phyloP scores from a whole-genome alignment of 2,113 vertebrate genomes.

The Scomber scombrus region DNA sequence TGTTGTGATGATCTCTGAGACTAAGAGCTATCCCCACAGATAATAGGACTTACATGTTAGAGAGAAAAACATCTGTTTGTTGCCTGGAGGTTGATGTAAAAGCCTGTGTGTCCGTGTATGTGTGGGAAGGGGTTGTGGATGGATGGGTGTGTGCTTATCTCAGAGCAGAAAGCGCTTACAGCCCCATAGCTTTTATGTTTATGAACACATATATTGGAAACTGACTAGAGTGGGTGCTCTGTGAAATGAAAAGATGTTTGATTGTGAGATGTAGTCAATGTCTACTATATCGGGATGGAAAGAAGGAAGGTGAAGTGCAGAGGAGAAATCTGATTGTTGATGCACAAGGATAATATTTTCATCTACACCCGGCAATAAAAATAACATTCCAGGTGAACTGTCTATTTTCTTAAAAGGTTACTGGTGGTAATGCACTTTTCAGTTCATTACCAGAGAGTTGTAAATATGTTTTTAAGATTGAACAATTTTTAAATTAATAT shows the following conservation, averaged over 20 bases:
- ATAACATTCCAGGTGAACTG: background rate
- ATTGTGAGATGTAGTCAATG: slow-evolving; percentile 36
- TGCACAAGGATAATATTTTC: slow-evolving; percentile 25
- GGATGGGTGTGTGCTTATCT: slow-evolving; percentile 48
- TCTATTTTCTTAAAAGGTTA: background rate
- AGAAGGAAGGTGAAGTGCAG: background rate
- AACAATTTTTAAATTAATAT: background rate
- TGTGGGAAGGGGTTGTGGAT: slow-evolving; percentile 41
- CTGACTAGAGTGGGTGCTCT: slow-evolving; percentile 20
- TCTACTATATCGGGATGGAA: background rate
- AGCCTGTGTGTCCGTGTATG: slow-evolving; percentile 36
- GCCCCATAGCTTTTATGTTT: slow-evolving; percentile 43
- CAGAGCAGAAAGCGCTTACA: slow-evolving; percentile 11
- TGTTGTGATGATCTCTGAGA: slow-evolving; percentile 64
- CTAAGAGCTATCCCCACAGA: slow-evolving; percentile 39
- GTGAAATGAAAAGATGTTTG: slow-evolving; percentile 24
- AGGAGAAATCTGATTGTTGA: background rate
- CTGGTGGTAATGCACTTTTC: background rate
- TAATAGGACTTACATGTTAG: slow-evolving; percentile 56
- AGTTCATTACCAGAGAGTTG: background rate
- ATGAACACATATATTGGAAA: slow-evolving; percentile 39
- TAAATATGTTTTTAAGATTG: background rate
- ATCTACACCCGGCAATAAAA: background rate
- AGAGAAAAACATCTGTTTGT: slow-evolving; percentile 61
- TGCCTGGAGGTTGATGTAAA: slow-evolving; percentile 58